phyloP scores from a whole-genome alignment of 1,140 invertebrate species.

The Tetramorium alpestre region DNA sequence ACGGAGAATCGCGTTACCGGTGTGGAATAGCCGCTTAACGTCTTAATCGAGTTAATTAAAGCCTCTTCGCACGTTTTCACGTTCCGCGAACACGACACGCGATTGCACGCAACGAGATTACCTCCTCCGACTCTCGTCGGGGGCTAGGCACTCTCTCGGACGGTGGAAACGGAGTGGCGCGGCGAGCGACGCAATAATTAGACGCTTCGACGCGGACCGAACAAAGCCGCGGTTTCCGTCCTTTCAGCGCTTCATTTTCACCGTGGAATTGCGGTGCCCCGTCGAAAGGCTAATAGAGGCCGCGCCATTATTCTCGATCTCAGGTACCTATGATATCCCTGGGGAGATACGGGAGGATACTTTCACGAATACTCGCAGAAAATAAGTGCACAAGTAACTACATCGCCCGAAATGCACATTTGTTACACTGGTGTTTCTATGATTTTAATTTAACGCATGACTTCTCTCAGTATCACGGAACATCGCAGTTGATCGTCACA shows the following conservation, averaged over 20 bases:
- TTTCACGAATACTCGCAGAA: background rate
- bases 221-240: constrained; percentile 48
- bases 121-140: constrained; percentile 30
- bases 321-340: background rate
- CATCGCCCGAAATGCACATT: background rate
- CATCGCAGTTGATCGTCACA: background rate
- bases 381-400: background rate
- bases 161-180: constrained; percentile 50
- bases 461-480: background rate
- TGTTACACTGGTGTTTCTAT: background rate
- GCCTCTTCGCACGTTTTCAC: constrained; percentile 76
- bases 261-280: constrained; percentile 29
- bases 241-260: constrained; percentile 54
- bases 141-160: constrained; percentile 28
- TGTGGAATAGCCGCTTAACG: constrained; percentile 66
- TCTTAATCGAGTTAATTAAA: constrained; percentile 83
- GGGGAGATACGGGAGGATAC: background rate
- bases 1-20: constrained; percentile 14
- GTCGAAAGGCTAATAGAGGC: constrained; percentile 29
- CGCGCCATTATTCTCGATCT: constrained; percentile 25
- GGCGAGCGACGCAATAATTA: constrained; percentile 69
- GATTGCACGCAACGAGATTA: constrained; percentile 74
- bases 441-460: background rate
- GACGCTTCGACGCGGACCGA: constrained; percentile 66
- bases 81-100: constrained; percentile 73